phyloP scores from a whole-genome alignment of 2,888 invertebrate species.

The Tanypteryx hageni region DNA sequence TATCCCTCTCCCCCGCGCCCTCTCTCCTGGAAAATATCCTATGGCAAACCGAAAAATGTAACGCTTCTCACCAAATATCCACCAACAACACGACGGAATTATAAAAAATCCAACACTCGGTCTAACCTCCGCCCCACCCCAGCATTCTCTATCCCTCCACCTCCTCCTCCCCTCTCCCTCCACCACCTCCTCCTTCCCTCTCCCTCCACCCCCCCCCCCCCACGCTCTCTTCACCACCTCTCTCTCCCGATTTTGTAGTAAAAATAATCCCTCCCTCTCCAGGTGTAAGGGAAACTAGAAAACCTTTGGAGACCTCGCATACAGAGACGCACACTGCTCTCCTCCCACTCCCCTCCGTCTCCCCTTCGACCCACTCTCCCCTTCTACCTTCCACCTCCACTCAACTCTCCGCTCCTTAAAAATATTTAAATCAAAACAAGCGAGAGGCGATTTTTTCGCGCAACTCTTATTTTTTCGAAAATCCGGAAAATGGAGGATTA shows the following conservation, averaged over 20 bases:
- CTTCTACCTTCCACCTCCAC: not conserved
- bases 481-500: slow-evolving; percentile 35
- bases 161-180: not conserved
- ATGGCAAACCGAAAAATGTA: not conserved
- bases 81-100: too few species aligned
- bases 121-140: too few species aligned
- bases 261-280: too few species aligned
- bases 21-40: not conserved
- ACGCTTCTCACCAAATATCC: not conserved
- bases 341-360: not conserved
- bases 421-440: slow-evolving; percentile 28
- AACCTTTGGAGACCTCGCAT: too few species aligned
- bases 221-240: not conserved
- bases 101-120: too few species aligned
- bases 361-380: not conserved
- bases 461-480: slow-evolving; percentile 1
- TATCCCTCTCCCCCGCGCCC: not conserved
- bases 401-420: slow-evolving; percentile 1
- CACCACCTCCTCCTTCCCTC: too few species aligned
- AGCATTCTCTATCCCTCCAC: not conserved
- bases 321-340: not conserved
- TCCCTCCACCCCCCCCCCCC: not conserved
- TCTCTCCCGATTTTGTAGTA: too few species aligned
- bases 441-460: not conserved
- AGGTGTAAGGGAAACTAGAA: too few species aligned